phyloP scores from a whole-genome alignment of 2,888 invertebrate species.

The Orthonevra nobilis region DNA sequence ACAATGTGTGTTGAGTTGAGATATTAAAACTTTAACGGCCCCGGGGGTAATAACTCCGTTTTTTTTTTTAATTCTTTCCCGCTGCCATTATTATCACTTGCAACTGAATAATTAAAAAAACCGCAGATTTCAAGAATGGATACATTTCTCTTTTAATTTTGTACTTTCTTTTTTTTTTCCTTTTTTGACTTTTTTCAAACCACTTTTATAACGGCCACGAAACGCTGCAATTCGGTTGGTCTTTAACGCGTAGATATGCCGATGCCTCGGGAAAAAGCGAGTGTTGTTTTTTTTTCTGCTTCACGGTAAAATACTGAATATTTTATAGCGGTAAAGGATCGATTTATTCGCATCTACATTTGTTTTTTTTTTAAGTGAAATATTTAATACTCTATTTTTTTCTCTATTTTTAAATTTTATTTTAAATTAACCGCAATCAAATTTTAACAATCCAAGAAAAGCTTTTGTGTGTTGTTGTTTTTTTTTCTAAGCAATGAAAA shows the following conservation, averaged over 20 bases:
- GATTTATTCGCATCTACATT: background rate
- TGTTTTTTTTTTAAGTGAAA: slow-evolving; percentile 27
- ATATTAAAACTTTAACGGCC: slow-evolving; percentile 32
- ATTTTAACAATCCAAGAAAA: background rate
- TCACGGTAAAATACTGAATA: slow-evolving; percentile 32
- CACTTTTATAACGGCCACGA: background rate
- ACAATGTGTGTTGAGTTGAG: slow-evolving; percentile 14
- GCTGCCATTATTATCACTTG: slow-evolving; percentile 16
- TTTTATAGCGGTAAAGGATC: slow-evolving; percentile 47
- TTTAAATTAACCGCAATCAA: background rate
- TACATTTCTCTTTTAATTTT: background rate
- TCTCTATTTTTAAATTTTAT: too few species aligned
- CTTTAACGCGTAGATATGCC: too few species aligned
- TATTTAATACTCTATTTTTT: background rate
- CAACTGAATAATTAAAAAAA: slow-evolving; percentile 23
- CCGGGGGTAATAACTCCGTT: slow-evolving; percentile 5
- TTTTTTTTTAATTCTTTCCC: slow-evolving; percentile 14
- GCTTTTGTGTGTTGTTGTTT: background rate
- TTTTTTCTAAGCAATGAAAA: slow-evolving; percentile 38
- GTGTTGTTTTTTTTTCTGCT: too few species aligned
- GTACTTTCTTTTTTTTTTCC: too few species aligned
- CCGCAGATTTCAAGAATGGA: background rate
- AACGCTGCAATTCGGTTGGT: slow-evolving; percentile 25
- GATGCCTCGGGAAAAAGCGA: too few species aligned
- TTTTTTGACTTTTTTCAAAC: too few species aligned